Base-by-base conservation (phyloP, 2,113 vertebrate genomes). In the Pedetes capensis region DNA sequence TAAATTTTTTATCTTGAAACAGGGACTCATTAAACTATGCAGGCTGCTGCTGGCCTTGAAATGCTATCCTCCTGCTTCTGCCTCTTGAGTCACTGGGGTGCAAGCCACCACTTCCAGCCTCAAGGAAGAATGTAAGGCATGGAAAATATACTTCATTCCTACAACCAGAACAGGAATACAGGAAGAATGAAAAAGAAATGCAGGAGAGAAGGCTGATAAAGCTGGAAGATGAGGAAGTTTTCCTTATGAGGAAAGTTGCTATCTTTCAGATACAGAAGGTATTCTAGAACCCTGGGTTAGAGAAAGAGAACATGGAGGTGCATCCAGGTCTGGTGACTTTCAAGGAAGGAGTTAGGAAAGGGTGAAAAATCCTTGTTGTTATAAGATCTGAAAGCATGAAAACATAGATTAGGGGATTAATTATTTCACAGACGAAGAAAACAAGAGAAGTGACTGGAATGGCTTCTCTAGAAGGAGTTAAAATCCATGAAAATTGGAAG, bases 351-450 rank as follows among this genome's bases (percentile, higher is more conserved):
- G 39, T 44, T 47, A 37, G 81, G 47, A 51, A 53, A 59, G 13
- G 44, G 29, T 71, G 47, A 59, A 8, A 66, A 25, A 51, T 27
- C 78, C 32, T 11, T 6, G 20, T n/a, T 64, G 5, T 81, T 72
- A 4, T 1, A 69, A 39, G 63, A 72, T 59, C 18, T 94, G 61
- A 94, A 93, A 87, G 66, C n/a, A 18, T 92, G 74, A 95, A 94
- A 90, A 75, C 20, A 51, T 63, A 42, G 69, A 27, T 8, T 42
- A 14, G 37, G 34, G 20, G 34, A 57, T 53, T 61, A 66, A 39
- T 55, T 69, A 86, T 59, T 57, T 80, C 68, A 29, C 18, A 44
- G 6, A 51, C 29, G 47, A 92, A 94, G 71, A 78, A 76, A 42
- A 44, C 55, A 92, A 68, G 51, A 78, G n/a, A 84, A 81, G 18